Evolutionary conservation across 2,888 invertebrate genomes (phyloP).

Genomic region (Oxytorus armatus): DNA sequence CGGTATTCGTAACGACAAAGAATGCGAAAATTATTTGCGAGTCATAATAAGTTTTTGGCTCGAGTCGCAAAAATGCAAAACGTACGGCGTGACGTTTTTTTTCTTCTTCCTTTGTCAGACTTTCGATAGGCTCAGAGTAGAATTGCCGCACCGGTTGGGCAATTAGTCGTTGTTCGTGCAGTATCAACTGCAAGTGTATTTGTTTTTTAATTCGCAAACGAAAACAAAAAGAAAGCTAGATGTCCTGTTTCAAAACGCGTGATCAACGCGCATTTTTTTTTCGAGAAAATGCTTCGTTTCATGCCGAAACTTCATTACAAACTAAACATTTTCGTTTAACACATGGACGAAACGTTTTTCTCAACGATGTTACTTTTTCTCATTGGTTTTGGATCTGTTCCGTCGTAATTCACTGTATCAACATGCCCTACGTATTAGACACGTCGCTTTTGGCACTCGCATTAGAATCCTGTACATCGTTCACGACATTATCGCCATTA

Average conservation of each 20-base stretch:
- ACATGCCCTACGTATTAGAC: conserved; percentile 70
- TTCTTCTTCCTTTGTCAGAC: conserved; percentile 10
- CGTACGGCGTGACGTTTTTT: conserved; percentile 6
- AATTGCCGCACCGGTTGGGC: conserved; percentile 24
- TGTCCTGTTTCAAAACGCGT: not conserved
- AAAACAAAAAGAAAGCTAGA: too few species aligned
- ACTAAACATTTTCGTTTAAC: not conserved
- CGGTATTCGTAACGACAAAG: not conserved
- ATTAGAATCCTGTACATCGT: conserved; percentile 72
- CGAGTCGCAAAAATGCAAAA: not conserved
- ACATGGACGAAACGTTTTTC: too few species aligned
- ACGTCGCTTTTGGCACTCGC: conserved; percentile 81
- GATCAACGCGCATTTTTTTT: too few species aligned
- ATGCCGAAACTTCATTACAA: not conserved
- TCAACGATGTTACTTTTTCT: too few species aligned
- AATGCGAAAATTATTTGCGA: not conserved
- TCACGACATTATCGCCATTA: conserved; percentile 66
- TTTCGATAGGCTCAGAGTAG: conserved; percentile 41
- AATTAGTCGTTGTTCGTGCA: conserved; percentile 46
- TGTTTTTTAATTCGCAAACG: too few species aligned
- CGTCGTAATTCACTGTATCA: conserved; percentile 35
- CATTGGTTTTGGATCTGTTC: too few species aligned
- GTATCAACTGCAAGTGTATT: too few species aligned
- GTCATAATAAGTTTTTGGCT: not conserved
- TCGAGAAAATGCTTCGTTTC: not conserved